Percentiles rank a stretch among this genome's conserved stretches.
Conservation (phyloP, 2,888 invertebrate genomes). For the Pachliopta kotzebuea region DNA sequence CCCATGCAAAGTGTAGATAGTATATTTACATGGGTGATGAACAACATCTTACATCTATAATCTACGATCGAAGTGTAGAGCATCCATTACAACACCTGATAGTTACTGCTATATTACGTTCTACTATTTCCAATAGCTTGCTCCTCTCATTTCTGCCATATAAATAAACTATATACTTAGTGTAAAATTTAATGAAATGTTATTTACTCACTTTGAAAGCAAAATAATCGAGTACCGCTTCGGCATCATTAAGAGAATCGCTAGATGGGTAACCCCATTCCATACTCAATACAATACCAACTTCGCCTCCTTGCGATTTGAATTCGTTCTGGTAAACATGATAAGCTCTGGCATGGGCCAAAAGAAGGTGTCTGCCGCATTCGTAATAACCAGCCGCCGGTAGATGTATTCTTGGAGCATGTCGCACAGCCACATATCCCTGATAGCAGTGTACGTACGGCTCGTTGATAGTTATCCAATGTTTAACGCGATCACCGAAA, state of each 20-base stretch:
- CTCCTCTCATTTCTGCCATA: too few relatives aligned
- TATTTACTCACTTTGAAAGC: slow-evolving; percentile 43
- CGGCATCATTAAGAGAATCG: slow-evolving; percentile 32
- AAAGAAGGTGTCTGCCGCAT: slow-evolving; percentile 63
- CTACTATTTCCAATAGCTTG: too few relatives aligned
- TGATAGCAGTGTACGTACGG: slow-evolving; percentile 51
- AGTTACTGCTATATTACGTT: too few relatives aligned
- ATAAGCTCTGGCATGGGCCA: slow-evolving; percentile 74
- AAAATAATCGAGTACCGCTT: slow-evolving; percentile 32
- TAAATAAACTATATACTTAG: too few relatives aligned
- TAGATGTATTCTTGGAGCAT: slow-evolving; percentile 48
- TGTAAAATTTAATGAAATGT: neutral
- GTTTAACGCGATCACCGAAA: slow-evolving; percentile 68
- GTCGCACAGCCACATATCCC: slow-evolving; percentile 55
- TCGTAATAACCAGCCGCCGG: slow-evolving; percentile 65
- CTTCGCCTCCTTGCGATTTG: slow-evolving; percentile 54
- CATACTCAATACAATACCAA: slow-evolving; percentile 61
- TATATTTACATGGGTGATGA: too few relatives aligned
- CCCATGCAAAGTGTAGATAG: too few relatives aligned
- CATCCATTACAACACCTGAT: too few relatives aligned
- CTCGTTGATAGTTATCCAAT: slow-evolving; percentile 80
- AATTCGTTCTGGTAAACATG: slow-evolving; percentile 53
- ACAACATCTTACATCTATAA: too few relatives aligned
- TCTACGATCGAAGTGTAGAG: too few relatives aligned
- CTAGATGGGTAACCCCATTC: slow-evolving; percentile 35